Evolutionary conservation across 2,888 invertebrate genomes (phyloP), one percentile per base, ranked within the genome.

Genomic region (Rhingia rostrata): DNA sequence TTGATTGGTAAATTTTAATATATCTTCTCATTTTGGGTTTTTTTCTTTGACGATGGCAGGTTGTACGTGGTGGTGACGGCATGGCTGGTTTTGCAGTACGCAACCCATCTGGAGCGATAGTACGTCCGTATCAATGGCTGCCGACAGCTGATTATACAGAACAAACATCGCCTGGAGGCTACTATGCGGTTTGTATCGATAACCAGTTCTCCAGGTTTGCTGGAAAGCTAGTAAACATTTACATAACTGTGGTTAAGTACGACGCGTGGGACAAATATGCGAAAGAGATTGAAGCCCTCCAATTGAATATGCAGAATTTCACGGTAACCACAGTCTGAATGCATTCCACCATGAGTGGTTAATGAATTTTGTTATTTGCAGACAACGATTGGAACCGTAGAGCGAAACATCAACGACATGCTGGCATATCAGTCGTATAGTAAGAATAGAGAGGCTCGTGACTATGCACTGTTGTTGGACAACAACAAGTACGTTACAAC

Each of bases 231-330:
- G 96, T 98, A 39, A 97, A 97, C 90, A 92, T 98, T 84, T 98
- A 98, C 89, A 94, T 98, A 77, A 97, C 97, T 0, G 97, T 98
- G 4, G 97, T 97, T 72, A 94, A 97, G 89, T 97, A 97, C 88
- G 97, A 98, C 89, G 95, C 97, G 91, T 98, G 98, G 98, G 97
- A 97, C 88, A 94, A 96, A 89, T 98, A 96, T 88, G 94, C 97
- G 0, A 95, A 97, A 90, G 98, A 98, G 92, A 93, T 98, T 30
- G 96, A 97, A 89, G 96, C 96, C 54, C 91, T 97, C 81, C 96
- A 97, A 89, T 93, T 97, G 89, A 96, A 97, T 87, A 97, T 98
- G 88, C 95, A 95, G 87, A 98, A 98, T 91, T 97, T 98, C 88
- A 98, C 98, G 56, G 97, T 97, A 70, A 77, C 4, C 12, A 14